Base-by-base conservation (phyloP, 2,113 vertebrate species). In the Phyllostomus hastatus region DNA sequence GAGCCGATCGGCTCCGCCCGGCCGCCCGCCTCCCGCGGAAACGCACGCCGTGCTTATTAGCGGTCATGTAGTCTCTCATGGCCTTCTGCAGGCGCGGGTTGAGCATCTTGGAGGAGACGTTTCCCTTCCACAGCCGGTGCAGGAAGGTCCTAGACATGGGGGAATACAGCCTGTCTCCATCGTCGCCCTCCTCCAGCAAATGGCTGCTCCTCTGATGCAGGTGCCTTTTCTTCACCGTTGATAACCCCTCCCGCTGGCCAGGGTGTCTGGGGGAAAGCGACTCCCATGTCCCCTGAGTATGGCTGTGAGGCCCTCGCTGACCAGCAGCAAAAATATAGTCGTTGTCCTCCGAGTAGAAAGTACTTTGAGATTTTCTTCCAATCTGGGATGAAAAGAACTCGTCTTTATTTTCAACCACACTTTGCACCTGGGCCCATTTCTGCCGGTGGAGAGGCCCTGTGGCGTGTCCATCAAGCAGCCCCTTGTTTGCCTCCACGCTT, bases 41-140 rank as follows among this genome's bases (percentile, higher is more conserved):
- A 93, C 97, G 98, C 86, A 99, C 99, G 0, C 98, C 99, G 46
- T 99, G 99, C 95, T 99, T 99, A 98, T 99, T 99, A 97, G 99
- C 98, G 17, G 95, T 98, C 96, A 99, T 95, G 83, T 99, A 99
- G 94, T 99, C 99, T 95, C 98, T 99, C 99, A 99, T 99, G 57
- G 99, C 99, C 48, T 98, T 99, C 98, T 99, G 99, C 96, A 99
- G 98, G 38, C 99, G 99, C 52, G 99, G 99, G 80, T 98, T 99
- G 94, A 99, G 98, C 99, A 99, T 99, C 91, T 97, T 98, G 52
- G 99, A 98, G 1, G 99, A 99, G 57, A 99, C 99, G 1, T 98
- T 98, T 33, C 99, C 99, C 87, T 98, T 98, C 99, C 99, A 99
- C 78, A 99, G 98, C 72, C 98, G 98, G 95, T 98, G 98, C 70